These are phyloP conservation scores for Ypsolopha sequella DNA, from an alignment of 2,888 invertebrate genomes.

Conservation along the genomic window DNA sequence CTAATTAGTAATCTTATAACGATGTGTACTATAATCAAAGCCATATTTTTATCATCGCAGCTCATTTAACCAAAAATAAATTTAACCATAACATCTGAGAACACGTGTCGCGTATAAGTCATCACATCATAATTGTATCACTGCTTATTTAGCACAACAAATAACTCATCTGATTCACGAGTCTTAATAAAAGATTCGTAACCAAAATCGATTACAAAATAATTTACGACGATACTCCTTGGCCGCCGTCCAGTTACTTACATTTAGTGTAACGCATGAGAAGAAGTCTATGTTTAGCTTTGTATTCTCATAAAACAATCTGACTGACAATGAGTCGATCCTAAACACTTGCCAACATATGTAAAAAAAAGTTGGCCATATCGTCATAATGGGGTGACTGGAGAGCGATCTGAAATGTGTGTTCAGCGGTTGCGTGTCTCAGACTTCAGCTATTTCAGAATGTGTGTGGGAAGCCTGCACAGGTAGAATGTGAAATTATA, in stretches of 20 bases:
- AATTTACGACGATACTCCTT: conserved; percentile 23
- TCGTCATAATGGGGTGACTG: not conserved
- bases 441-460: conserved; percentile 26
- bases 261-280: not conserved
- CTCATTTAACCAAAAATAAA: too few relatives aligned
- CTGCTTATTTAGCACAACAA: not conserved
- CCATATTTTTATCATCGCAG: too few relatives aligned
- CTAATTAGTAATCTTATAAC: too few relatives aligned
- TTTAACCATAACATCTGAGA: too few relatives aligned
- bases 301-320: not conserved
- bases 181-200: not conserved
- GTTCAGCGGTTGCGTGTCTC: conserved; percentile 19
- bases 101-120: not conserved
- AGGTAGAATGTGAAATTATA: conserved; percentile 38
- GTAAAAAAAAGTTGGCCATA: not conserved
- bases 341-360: not conserved
- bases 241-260: conserved; percentile 24
- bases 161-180: not conserved
- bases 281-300: not conserved
- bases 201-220: conserved; percentile 12
- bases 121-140: not conserved
- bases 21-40: too few relatives aligned
- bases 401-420: conserved; percentile 5
- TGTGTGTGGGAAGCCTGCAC: conserved; percentile 24
- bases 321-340: not conserved